Evolutionary conservation across 2,888 invertebrate species (phyloP).

Genomic region (Sinelater perroti): DNA sequence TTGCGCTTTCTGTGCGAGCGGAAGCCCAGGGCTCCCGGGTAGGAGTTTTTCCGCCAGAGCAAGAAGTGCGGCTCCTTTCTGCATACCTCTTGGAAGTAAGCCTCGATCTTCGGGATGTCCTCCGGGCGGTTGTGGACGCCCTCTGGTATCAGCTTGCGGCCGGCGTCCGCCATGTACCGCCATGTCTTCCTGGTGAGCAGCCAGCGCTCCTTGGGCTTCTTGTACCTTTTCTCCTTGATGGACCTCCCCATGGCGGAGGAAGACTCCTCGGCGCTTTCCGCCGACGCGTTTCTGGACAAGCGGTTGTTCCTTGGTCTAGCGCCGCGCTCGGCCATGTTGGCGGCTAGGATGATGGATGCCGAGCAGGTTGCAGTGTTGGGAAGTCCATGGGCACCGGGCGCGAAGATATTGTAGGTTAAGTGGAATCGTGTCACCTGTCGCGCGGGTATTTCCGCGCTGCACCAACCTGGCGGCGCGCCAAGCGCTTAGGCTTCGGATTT

Average conservation of each 20-base stretch:
- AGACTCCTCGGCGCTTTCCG: conserved; percentile 59
- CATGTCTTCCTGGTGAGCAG: conserved; percentile 87
- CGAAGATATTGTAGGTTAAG: conserved; percentile 32
- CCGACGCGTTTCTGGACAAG: conserved; percentile 60
- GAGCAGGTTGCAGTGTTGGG: conserved; percentile 24
- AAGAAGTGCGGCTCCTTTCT: conserved; percentile 79
- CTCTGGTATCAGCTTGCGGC: conserved; percentile 85
- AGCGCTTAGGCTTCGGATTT: conserved; percentile 23
- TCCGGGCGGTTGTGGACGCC: conserved; percentile 76
- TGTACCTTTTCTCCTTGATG: conserved; percentile 64
- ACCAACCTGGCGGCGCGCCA: conserved; percentile 26
- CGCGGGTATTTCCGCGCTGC: conserved; percentile 35
- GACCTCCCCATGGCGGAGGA: conserved; percentile 64
- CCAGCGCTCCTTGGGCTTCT: conserved; percentile 82
- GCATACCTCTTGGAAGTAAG: conserved; percentile 85
- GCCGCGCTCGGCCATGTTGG: conserved; percentile 50
- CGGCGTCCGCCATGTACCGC: conserved; percentile 93
- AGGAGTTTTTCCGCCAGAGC: conserved; percentile 84
- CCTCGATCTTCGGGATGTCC: conserved; percentile 82
- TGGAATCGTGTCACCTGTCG: conserved; percentile 36
- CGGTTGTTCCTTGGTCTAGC: conserved; percentile 46
- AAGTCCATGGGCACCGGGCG: conserved; percentile 9
- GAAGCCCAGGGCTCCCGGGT: conserved; percentile 74
- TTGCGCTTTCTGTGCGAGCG: conserved; percentile 66
- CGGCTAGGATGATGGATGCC: conserved; percentile 16